A percentile compares a stretch with the other conserved stretches of the same genome.
Conservation (phyloP, 2,888 invertebrate species). For the Cinara cedri region DNA sequence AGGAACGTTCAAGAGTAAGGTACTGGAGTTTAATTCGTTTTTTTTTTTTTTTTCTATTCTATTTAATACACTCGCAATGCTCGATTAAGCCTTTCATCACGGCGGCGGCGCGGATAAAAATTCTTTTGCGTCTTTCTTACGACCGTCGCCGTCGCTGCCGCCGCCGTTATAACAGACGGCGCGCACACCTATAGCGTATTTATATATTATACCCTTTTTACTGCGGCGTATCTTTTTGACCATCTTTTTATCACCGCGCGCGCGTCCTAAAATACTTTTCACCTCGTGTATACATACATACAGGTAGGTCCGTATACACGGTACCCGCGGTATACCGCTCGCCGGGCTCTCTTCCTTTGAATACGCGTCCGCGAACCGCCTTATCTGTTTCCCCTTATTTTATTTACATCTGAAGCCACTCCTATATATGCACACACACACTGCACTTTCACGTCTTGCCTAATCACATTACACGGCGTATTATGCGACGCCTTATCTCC, state of each 20-base stretch:
- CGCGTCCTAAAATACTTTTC: slow-evolving; percentile 22
- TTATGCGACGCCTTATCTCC: neutral
- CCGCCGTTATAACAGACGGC: neutral
- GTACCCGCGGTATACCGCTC: neutral
- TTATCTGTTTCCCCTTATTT: slow-evolving; percentile 26
- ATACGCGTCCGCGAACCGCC: neutral
- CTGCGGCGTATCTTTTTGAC: slow-evolving; percentile 1
- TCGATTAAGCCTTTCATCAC: too few species aligned
- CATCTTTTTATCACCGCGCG: slow-evolving; percentile 19
- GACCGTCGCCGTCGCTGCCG: too few species aligned
- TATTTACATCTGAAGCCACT: slow-evolving; percentile 14
- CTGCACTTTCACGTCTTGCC: neutral
- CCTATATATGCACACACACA: neutral
- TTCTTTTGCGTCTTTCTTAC: slow-evolving; percentile 28
- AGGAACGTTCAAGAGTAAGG: too few species aligned
- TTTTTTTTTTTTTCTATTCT: too few species aligned
- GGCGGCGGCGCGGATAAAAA: neutral
- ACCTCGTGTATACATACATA: neutral
- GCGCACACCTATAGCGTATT: too few species aligned
- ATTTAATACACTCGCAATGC: too few species aligned
- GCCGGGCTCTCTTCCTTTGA: neutral
- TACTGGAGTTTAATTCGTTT: too few species aligned
- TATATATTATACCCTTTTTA: slow-evolving; percentile 7
- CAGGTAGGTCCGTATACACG: neutral
- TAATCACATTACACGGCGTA: slow-evolving; percentile 23